Conservation (phyloP, 2,113 vertebrate genomes). For the Oryctolagus cuniculus region mOryCun1.1 NC_091436.1:78173501-78174000, state of each 20-base stretch:
- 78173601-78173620: constrained; percentile 80
- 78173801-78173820: constrained; percentile 80
- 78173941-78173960: constrained; percentile 80
- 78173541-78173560: constrained; percentile 67
- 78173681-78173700: constrained; percentile 64
- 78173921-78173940: constrained; percentile 78
- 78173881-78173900: constrained; percentile 66
- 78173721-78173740: constrained; percentile 72
- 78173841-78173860: constrained; percentile 77
- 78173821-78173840: constrained; percentile 77
- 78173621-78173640: constrained; percentile 80
- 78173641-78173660: constrained; percentile 70
- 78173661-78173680: constrained; percentile 68
- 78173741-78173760: constrained; percentile 66
- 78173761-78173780: constrained; percentile 69
- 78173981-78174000: constrained; percentile 83
- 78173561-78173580: constrained; percentile 73
- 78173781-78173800: constrained; percentile 76
- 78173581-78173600: constrained; percentile 77
- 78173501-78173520: constrained; percentile 65
- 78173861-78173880: constrained; percentile 64
- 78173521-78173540: constrained; percentile 41
- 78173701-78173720: constrained; percentile 61
- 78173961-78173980: constrained; percentile 82
- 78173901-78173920: constrained; percentile 68